Conservation (phyloP, 2,797 vertebrate species). For the Micrastur ruficollis region DNA sequence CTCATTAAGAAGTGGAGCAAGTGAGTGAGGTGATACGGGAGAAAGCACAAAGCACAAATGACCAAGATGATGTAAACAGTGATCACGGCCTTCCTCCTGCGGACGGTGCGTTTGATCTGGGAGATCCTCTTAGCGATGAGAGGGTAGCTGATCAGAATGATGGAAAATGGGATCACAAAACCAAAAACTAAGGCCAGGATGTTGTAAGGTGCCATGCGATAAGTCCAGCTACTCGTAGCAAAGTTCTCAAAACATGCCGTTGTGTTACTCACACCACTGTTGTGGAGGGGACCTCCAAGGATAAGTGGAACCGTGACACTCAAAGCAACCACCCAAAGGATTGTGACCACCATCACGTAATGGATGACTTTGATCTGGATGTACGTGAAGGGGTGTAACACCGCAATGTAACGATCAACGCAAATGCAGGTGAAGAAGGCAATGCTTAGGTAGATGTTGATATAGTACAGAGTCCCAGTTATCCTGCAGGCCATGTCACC, state of each 20-base stretch:
- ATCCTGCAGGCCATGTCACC: constrained; percentile 73
- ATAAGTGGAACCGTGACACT: constrained; percentile 57
- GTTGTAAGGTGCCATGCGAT: constrained; percentile 60
- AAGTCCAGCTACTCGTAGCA: constrained; percentile 55
- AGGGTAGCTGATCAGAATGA: constrained; percentile 78
- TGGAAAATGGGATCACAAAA: constrained; percentile 73
- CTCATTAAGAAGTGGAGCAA: constrained; percentile 77
- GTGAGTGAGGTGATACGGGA: constrained; percentile 81
- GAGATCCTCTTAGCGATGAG: constrained; percentile 68
- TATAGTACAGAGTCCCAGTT: constrained; percentile 72
- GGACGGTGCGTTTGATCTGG: constrained; percentile 12
- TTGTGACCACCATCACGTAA: neutral
- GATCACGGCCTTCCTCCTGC: constrained; percentile 66
- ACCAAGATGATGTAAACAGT: constrained; percentile 75
- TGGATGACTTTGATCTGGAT: constrained; percentile 53
- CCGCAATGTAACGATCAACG: constrained; percentile 81
- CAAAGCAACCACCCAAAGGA: constrained; percentile 66
- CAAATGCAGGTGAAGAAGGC: constrained; percentile 84
- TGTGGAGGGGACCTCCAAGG: constrained; percentile 71
- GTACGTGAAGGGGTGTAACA: constrained; percentile 78
- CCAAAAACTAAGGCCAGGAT: constrained; percentile 73
- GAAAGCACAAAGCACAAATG: constrained; percentile 83
- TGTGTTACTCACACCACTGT: rapidly evolving
- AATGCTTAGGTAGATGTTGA: constrained; percentile 82
- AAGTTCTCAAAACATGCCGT: constrained; percentile 81